phyloP scores from a whole-genome alignment of 2,888 invertebrate species.

The Mythimna lalbum region DNA sequence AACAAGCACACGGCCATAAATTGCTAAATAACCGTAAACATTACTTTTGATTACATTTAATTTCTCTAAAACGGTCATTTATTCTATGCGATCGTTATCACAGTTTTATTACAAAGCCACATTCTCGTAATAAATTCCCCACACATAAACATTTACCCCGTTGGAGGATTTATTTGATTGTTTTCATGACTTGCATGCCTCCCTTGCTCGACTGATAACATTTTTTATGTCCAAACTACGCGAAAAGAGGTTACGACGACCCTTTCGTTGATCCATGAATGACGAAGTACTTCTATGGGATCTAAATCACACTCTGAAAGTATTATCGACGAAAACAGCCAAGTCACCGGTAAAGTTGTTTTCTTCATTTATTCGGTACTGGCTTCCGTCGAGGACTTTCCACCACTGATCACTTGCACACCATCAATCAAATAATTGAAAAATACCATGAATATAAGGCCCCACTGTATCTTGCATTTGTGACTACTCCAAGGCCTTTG shows the following conservation, averaged over 20 bases:
- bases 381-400: no score
- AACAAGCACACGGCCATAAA: slow-evolving; percentile 25
- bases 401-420: no score
- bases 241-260: slow-evolving; percentile 54
- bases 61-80: slow-evolving; percentile 52
- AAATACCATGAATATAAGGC: no score
- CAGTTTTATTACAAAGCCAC: slow-evolving; percentile 62
- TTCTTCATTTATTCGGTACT: slow-evolving; percentile 29
- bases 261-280: slow-evolving; percentile 51
- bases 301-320: slow-evolving; percentile 26
- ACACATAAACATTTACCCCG: slow-evolving; percentile 62
- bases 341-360: slow-evolving; percentile 3
- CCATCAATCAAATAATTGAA: no score
- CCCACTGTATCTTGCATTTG: no score
- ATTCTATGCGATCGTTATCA: slow-evolving; percentile 59
- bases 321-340: slow-evolving; percentile 35
- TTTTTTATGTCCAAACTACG: slow-evolving; percentile 56
- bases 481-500: no score
- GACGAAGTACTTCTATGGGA: slow-evolving; percentile 56
- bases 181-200: slow-evolving; percentile 71
- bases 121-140: slow-evolving; percentile 58
- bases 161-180: slow-evolving; percentile 69
- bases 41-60: slow-evolving; percentile 51
- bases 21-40: slow-evolving; percentile 16
- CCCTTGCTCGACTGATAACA: slow-evolving; percentile 54